Conservation (phyloP, 2,888 invertebrate species). For the Ctena decussata region DNA sequence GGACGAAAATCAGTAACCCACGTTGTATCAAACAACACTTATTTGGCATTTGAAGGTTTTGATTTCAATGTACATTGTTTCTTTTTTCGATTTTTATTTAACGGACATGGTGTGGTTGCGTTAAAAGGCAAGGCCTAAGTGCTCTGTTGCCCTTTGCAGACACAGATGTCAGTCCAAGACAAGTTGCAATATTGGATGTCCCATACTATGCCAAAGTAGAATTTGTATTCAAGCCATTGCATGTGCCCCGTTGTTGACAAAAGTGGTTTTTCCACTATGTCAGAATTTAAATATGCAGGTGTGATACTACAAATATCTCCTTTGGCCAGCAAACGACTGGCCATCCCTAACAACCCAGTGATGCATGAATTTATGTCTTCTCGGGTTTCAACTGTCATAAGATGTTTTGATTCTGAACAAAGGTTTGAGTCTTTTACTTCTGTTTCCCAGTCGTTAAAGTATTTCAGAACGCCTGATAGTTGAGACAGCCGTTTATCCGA, state of each 20-base stretch:
- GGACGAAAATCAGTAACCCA: neutral
- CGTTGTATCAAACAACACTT: neutral
- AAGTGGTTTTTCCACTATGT: neutral
- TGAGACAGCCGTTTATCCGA: neutral
- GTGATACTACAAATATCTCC: neutral
- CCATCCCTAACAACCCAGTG: neutral
- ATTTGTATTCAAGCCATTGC: neutral
- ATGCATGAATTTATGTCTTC: neutral
- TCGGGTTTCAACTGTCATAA: neutral
- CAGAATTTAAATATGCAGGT: neutral
- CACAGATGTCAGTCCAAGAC: neutral
- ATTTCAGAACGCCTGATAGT: neutral
- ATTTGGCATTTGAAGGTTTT: neutral
- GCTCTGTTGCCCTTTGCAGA: neutral
- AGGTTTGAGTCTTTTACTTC: neutral
- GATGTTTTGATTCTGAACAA: neutral
- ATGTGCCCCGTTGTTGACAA: neutral
- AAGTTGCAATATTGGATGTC: neutral
- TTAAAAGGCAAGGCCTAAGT: neutral
- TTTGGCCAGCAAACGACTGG: neutral
- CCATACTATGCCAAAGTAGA: neutral
- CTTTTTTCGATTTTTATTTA: neutral
- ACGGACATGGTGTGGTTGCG: neutral
- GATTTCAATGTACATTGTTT: neutral
- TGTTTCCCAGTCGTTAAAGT: neutral